Evolutionary conservation across 2,888 invertebrate species (phyloP), one percentile per base, ranked within the genome.

Genomic region (Lamellibrachia columna): DNA sequence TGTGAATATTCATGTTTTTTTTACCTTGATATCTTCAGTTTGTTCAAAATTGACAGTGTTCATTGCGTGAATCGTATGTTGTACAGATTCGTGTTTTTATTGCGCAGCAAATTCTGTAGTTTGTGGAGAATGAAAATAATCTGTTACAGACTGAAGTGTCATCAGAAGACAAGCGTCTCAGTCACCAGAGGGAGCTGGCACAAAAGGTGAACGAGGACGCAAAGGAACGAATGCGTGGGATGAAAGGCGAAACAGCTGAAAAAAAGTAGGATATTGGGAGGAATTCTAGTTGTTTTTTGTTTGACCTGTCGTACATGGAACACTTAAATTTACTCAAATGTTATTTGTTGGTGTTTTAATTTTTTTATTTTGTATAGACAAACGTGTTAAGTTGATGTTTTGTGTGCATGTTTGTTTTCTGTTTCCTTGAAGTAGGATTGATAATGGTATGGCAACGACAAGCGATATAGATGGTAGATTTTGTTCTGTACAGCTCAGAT

Each of bases 141-240:
- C 75, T 91, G 8, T 90, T 94, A 58, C 95, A 97, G 97, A 98
- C 98, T 90, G 99, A 99, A 96, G 98, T 98, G 95, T 99, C 99
- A 15, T 98, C 99, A 0, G 99, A 99, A 96, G 99, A 99, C 95
- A 99, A 99, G 96, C 97, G 99, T 22, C 98, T 99, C 95, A 98
- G 98, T 95, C 99, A 99, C 97, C 99, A 99, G 96, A 98, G 98
- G 95, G 99, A 99, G 97, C 97, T 99, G 93, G 99, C 99, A 0
- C 97, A 98, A 93, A 97, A 98, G 93, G 97, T 99, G 90, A 99
- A 99, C 95, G 98, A 98, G 95, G 98, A 98, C 93, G 99, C 99
- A 0, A 98, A 98, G 95, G 98, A 98, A 95, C 97, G 99, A 90
- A 97, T 99, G 94, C 98, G 99, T 0, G 98, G 98, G 95, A 98